Percentiles rank a stretch among this genome's conserved stretches.
Conservation (phyloP, 1,140 invertebrate species). For the Brachionus koreanus region DNA sequence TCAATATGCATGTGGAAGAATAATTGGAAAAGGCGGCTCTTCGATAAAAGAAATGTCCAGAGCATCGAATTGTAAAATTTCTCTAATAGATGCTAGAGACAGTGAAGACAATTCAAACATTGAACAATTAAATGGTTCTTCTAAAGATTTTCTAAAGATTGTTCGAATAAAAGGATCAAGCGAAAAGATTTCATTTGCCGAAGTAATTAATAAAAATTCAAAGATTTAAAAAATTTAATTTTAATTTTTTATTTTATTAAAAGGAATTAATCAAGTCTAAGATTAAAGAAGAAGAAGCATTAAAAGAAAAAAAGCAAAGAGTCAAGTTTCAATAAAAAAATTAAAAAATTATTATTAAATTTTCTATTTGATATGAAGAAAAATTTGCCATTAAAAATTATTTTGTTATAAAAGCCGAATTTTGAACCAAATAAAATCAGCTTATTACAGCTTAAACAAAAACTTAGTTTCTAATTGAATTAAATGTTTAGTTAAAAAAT, state of each 20-base stretch:
- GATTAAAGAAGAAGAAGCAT: constrained; percentile 34
- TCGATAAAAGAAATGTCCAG: constrained; percentile 62
- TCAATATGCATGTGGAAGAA: constrained; percentile 55
- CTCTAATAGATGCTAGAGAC: background rate
- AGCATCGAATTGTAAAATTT: constrained; percentile 12
- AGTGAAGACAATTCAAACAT: too few relatives aligned
- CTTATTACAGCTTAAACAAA: too few relatives aligned
- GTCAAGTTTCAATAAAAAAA: background rate
- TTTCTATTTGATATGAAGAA: background rate
- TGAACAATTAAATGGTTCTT: background rate
- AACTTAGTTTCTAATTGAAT: background rate
- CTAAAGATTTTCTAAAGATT: background rate
- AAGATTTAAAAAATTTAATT: background rate
- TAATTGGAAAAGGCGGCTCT: constrained; percentile 67
- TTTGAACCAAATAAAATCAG: too few relatives aligned
- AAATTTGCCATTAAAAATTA: too few relatives aligned
- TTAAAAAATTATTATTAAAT: background rate
- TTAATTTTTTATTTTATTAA: background rate
- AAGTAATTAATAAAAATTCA: constrained; percentile 6
- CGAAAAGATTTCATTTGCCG: background rate
- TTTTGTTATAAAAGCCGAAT: too few relatives aligned
- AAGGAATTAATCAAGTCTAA: background rate
- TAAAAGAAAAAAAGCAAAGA: background rate
- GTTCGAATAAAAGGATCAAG: background rate
- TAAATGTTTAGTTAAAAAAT: background rate